Evolutionary conservation across 2,113 vertebrate genomes (phyloP).

Genomic region (Tetraodon nigroviridis): DNA sequence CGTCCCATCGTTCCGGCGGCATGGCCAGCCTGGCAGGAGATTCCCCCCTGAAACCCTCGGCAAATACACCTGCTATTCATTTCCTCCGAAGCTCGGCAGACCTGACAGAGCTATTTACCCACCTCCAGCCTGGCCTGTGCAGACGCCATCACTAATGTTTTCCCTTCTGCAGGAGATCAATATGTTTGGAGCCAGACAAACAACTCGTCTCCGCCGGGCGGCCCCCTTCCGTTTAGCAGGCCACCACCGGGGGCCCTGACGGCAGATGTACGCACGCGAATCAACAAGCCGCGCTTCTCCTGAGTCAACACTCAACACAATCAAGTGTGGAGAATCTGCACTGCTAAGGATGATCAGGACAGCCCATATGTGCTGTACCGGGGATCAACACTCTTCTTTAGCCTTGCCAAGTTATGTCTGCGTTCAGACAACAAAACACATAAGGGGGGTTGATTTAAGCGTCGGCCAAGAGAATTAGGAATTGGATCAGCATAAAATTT

Average conservation of each 20-base stretch:
- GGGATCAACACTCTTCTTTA: constrained; percentile 32
- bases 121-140: constrained; percentile 55
- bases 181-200: constrained; percentile 77
- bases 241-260: constrained; percentile 65
- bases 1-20: constrained; percentile 45
- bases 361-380: constrained; percentile 42
- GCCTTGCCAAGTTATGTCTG: constrained; percentile 20
- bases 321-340: constrained; percentile 50
- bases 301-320: constrained; percentile 67
- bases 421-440: constrained; percentile 24
- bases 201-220: constrained; percentile 58
- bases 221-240: constrained; percentile 62
- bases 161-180: constrained; percentile 76
- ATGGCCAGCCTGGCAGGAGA: constrained; percentile 60
- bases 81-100: constrained; percentile 65
- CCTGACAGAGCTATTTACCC: constrained; percentile 74
- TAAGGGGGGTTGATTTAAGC: constrained; percentile 29
- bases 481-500: constrained; percentile 12
- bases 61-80: constrained; percentile 74
- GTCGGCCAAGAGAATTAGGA: constrained; percentile 5
- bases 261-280: constrained; percentile 66
- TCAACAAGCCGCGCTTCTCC: constrained; percentile 59
- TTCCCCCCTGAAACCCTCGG: constrained; percentile 58
- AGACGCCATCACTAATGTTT: constrained; percentile 70
- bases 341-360: constrained; percentile 42